These are phyloP conservation scores for Palaemon carinicauda DNA, from an alignment of 1,140 invertebrate species.

Conservation along the genomic window DNA sequence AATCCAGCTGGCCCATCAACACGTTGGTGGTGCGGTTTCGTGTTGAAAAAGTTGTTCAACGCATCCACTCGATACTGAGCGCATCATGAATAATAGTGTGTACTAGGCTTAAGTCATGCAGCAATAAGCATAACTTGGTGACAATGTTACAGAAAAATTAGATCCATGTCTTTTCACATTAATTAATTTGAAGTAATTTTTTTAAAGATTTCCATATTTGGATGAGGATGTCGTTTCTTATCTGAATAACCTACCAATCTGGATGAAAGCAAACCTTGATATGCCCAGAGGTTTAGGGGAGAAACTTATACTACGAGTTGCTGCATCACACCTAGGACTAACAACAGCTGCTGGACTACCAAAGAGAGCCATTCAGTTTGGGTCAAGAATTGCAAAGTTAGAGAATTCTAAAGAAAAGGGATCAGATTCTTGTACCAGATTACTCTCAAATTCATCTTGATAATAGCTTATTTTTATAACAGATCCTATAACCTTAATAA, in stretches of 20 bases:
- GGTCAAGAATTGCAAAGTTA: constrained; percentile 90
- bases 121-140: too few relatives aligned
- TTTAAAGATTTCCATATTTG: constrained; percentile 89
- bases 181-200: background rate
- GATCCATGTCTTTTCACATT: background rate
- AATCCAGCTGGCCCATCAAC: too few relatives aligned
- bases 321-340: constrained; percentile 78
- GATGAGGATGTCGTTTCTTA: constrained; percentile 88
- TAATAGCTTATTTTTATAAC: background rate
- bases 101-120: too few relatives aligned
- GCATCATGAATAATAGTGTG: too few relatives aligned
- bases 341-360: constrained; percentile 72
- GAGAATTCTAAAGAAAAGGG: constrained; percentile 86
- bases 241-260: constrained; percentile 75
- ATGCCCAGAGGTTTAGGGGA: constrained; percentile 73
- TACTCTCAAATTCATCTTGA: background rate
- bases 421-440: constrained; percentile 72
- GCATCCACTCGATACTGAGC: too few relatives aligned
- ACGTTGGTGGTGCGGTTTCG: too few relatives aligned
- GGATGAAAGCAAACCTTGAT: constrained; percentile 74
- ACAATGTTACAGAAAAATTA: too few relatives aligned
- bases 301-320: constrained; percentile 86
- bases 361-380: constrained; percentile 97
- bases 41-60: too few relatives aligned
- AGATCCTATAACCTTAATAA: background rate